Percentiles rank a stretch among this genome's conserved stretches.
phyloP scores from a whole-genome alignment of 2,888 invertebrate genomes.

The Stenotaenia linearis region DNA sequence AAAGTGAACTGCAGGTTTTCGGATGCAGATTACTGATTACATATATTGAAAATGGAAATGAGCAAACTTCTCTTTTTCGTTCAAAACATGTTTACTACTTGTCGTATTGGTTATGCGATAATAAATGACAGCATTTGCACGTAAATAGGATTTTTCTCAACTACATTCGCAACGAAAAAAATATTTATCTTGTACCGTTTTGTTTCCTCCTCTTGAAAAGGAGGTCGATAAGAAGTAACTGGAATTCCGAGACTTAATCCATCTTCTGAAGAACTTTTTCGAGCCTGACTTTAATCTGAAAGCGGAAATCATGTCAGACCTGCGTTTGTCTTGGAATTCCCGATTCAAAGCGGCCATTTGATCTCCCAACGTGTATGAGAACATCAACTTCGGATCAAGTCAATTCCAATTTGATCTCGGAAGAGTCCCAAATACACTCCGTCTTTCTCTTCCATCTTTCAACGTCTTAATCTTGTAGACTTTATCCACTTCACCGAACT shows the following conservation, averaged over 20 bases:
- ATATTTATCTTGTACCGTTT: not conserved
- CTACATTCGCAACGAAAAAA: not conserved
- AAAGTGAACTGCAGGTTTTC: not conserved
- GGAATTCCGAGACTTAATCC: not conserved
- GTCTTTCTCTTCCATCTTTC: not conserved
- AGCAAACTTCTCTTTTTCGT: not conserved
- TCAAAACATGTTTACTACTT: not conserved
- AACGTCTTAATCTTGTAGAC: not conserved
- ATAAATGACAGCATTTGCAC: not conserved
- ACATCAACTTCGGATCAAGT: conserved; percentile 4
- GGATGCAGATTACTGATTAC: not conserved
- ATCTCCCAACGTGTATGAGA: conserved; percentile 2
- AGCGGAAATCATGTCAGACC: not conserved
- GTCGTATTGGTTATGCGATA: not conserved
- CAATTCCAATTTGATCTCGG: conserved; percentile 16
- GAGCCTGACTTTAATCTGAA: not conserved
- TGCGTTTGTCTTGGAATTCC: not conserved
- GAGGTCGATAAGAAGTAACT: not conserved
- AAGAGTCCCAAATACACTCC: not conserved
- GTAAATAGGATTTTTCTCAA: not conserved
- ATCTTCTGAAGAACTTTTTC: not conserved
- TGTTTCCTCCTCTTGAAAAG: not conserved
- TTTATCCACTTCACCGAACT: not conserved
- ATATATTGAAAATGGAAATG: not conserved
- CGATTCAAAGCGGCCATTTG: not conserved